phyloP scores from a whole-genome alignment of 1,140 invertebrate species.

The Schlechtendalia chinensis region DNA sequence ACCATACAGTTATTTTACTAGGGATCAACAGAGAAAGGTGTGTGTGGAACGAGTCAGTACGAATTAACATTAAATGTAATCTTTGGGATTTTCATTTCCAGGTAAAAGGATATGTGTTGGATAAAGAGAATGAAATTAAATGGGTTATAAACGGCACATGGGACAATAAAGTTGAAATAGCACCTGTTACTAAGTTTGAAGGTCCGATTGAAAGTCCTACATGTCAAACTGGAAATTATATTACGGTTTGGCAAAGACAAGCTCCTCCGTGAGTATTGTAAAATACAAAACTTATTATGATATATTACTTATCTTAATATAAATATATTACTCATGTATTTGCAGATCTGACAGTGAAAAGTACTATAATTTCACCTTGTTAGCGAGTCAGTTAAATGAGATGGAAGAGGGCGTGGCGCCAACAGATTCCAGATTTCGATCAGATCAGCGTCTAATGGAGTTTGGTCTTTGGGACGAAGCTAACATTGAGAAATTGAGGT shows the following conservation, averaged over 20 bases:
- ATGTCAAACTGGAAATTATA: slow-evolving; percentile 86
- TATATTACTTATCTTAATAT: too few relatives aligned
- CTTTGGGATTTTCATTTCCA: slow-evolving; percentile 53
- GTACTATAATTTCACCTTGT: slow-evolving; percentile 91
- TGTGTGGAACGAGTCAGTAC: slow-evolving; percentile 48
- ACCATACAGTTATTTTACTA: slow-evolving; percentile 96
- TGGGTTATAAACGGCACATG: slow-evolving; percentile 91
- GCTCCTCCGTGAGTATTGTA: slow-evolving; percentile 65
- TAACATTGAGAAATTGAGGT: slow-evolving; percentile 81
- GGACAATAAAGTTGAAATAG: slow-evolving; percentile 93
- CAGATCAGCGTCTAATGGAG: slow-evolving; percentile 98
- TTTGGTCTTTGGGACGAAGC: slow-evolving; percentile 94
- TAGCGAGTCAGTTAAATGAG: slow-evolving; percentile 96
- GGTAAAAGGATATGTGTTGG: slow-evolving; percentile 71
- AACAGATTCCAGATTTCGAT: slow-evolving; percentile 89
- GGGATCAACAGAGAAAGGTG: slow-evolving; percentile 81
- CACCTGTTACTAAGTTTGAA: slow-evolving; percentile 77
- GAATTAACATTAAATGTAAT: neutral
- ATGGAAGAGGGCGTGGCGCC: slow-evolving; percentile 87
- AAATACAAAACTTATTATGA: neutral
- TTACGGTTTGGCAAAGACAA: slow-evolving; percentile 81
- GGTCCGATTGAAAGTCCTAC: slow-evolving; percentile 66
- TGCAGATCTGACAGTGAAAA: slow-evolving; percentile 53
- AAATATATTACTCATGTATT: too few relatives aligned
- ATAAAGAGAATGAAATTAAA: slow-evolving; percentile 63